Base-by-base conservation (phyloP, 37 sponge, comb jelly and placozoan species). In the Oopsacas minuta region DNA sequence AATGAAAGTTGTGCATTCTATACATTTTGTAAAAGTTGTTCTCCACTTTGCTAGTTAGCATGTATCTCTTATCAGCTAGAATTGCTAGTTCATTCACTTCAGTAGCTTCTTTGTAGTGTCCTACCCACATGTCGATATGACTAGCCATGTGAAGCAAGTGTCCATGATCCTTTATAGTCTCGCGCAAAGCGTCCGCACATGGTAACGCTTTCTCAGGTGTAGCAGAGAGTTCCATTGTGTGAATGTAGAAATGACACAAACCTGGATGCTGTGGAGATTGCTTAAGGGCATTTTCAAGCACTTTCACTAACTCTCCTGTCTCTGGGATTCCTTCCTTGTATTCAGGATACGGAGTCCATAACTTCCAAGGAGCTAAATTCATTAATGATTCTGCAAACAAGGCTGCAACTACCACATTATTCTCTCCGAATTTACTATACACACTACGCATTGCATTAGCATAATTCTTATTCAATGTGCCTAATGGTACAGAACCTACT, bases 301-400 rank as follows among this genome's bases (percentile, higher is more conserved):
- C 88, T 0, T 36, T 0, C n/a, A 90, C 83, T 36, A 90, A 42
- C 52, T 88, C 91, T 34, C 81, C 86, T 38, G 91, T 90, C 81
- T 88, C 91, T 0, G 86, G 86, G 1, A 88, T 83, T 36, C 84
- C 86, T 25, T 88, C 86, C 51, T 86, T 84, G 39, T 82, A 35
- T 7, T 88, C 84, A 8, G 88, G 88, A 25, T 83, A 83, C 23
- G 52, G 0, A 0, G 84, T 88, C 91, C 91, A 90, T 38, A 90
- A 42, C 36, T 52, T 81, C 91, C 91, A 90, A 35, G 91, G 91
- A 3, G 86, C 86, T 35, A 90, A 39, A 52, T 84, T 86, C 91
- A 90, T 90, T 87, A 90, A 53, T 0, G 91, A 88, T 82, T 90
- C 91, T 0, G 88, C 91, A 85, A 88, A 90, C 61, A 90, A 51